phyloP scores from a whole-genome alignment of 1,140 invertebrate genomes.

The Teleopsis dalmanni region DNA sequence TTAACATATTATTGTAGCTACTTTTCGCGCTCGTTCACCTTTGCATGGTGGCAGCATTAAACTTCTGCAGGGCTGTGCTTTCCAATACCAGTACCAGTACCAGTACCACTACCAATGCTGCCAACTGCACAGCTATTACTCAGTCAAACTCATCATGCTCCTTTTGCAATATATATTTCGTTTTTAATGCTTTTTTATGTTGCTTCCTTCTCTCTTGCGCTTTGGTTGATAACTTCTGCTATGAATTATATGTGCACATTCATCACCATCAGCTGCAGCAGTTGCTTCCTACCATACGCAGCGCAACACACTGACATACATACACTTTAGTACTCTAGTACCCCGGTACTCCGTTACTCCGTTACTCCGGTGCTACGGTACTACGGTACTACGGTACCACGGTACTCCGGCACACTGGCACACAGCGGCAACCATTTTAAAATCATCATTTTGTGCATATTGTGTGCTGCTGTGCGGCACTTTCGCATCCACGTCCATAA shows the following conservation, averaged over 20 bases:
- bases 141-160: background rate
- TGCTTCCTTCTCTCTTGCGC: background rate
- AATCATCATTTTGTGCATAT: too few relatives aligned
- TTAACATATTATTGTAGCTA: slow-evolving; percentile 13
- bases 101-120: too few relatives aligned
- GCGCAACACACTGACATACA: background rate
- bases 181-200: background rate
- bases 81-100: too few relatives aligned
- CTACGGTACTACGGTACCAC: too few relatives aligned
- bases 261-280: slow-evolving; percentile 9
- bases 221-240: slow-evolving; percentile 8
- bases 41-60: background rate
- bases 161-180: background rate
- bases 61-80: background rate
- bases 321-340: background rate
- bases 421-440: too few relatives aligned
- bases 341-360: background rate
- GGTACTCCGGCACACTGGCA: too few relatives aligned
- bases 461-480: too few relatives aligned
- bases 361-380: too few relatives aligned
- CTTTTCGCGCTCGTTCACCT: slow-evolving; percentile 1
- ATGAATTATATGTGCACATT: slow-evolving; percentile 9
- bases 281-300: background rate
- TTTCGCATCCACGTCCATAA: too few relatives aligned
- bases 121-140: background rate